Conservation (phyloP, 2,888 invertebrate species). For the Macaria liturata region DNA sequence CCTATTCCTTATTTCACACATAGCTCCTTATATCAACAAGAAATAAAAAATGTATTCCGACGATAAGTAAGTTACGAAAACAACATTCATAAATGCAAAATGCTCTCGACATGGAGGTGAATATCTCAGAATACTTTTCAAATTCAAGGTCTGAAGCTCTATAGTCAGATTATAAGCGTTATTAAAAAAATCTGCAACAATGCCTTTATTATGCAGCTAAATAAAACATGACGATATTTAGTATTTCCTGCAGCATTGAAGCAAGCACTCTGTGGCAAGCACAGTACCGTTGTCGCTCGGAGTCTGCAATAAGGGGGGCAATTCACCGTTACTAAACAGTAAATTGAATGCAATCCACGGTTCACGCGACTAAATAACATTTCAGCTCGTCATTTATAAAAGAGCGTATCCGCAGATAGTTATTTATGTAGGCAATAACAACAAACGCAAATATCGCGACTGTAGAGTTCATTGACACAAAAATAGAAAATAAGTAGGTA, state of each 20-base stretch:
- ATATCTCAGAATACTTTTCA: too few relatives aligned
- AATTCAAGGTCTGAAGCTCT: too few relatives aligned
- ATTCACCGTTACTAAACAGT: conserved; percentile 38
- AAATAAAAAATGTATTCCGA: too few relatives aligned
- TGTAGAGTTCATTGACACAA: conserved; percentile 21
- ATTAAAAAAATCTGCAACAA: too few relatives aligned
- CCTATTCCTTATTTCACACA: too few relatives aligned
- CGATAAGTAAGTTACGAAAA: too few relatives aligned
- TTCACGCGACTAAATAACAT: conserved; percentile 19
- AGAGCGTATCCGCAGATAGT: conserved; percentile 2
- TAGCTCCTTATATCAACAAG: too few relatives aligned
- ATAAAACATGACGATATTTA: too few relatives aligned
- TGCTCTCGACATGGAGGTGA: too few relatives aligned
- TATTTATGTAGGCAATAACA: conserved; percentile 17
- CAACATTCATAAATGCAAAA: too few relatives aligned
- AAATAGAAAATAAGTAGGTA: conserved; percentile 13
- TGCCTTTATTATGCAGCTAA: too few relatives aligned
- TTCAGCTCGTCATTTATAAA: conserved; percentile 16
- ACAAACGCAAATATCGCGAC: conserved; percentile 17
- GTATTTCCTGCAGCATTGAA: conserved; percentile 4
- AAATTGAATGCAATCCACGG: conserved; percentile 28
- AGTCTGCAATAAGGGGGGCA: conserved; percentile 40
- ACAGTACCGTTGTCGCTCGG: conserved; percentile 34
- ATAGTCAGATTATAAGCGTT: too few relatives aligned
- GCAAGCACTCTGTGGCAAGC: conserved; percentile 18